These are phyloP conservation scores for Poecilia wingei DNA, from an alignment of 2,797 vertebrate species.

Conservation along the genomic window DNA sequence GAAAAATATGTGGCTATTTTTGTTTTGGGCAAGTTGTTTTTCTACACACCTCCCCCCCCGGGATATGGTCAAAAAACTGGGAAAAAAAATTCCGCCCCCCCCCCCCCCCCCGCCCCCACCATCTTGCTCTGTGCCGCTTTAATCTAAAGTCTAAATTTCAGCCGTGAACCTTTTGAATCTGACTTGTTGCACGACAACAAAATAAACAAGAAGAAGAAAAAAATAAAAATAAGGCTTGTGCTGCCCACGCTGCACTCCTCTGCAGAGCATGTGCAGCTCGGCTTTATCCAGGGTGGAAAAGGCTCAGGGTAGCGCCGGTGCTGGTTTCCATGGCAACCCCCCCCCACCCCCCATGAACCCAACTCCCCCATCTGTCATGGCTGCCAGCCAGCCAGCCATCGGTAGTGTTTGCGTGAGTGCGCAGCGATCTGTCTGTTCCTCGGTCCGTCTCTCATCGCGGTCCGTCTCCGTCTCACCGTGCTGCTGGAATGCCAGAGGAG, in stretches of 20 bases:
- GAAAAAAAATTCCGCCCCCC: too few relatives aligned
- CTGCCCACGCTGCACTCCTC: constrained; percentile 68
- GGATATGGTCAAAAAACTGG: too few relatives aligned
- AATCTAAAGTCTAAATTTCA: constrained; percentile 12
- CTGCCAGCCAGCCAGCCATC: constrained; percentile 81
- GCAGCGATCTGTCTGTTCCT: constrained; percentile 48
- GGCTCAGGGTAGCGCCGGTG: constrained; percentile 57
- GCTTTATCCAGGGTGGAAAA: constrained; percentile 40
- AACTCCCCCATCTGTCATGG: constrained; percentile 85
- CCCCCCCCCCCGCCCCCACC: too few relatives aligned
- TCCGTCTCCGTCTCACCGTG: constrained; percentile 35
- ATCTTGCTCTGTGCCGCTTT: background rate
- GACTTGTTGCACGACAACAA: constrained; percentile 51
- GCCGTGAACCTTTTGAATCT: constrained; percentile 10
- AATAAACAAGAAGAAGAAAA: constrained; percentile 53
- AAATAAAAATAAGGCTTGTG: constrained; percentile 9
- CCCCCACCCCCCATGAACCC: constrained; percentile 53
- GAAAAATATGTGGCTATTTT: too few relatives aligned
- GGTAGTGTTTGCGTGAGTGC: constrained; percentile 41
- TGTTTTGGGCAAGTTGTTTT: too few relatives aligned
- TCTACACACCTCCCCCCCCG: too few relatives aligned
- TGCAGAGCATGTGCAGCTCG: constrained; percentile 47
- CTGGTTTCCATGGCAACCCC: constrained; percentile 84
- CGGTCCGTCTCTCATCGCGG: constrained; percentile 31
- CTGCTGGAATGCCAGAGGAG: constrained; percentile 48